Evolutionary conservation across 2,113 vertebrate species (phyloP), one percentile per base, ranked within the genome.

Genomic region (Agapornis roseicollis): DNA sequence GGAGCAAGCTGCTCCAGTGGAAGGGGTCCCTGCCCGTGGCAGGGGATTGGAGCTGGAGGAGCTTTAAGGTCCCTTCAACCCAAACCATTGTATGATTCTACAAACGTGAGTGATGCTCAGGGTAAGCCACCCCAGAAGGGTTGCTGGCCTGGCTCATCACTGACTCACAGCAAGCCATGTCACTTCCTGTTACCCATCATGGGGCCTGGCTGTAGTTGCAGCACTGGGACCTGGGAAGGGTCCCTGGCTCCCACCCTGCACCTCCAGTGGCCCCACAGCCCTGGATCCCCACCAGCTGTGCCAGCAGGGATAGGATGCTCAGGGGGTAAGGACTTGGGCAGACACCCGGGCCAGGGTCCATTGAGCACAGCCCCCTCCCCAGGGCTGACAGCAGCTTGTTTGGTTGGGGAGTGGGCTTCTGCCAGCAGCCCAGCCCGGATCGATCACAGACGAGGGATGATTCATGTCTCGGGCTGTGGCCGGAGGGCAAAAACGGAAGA

Each of bases 391-490:
- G 82, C 1, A 1, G 52, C 28, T 49, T 39, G 41, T 3, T n/a
- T 63, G 55, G 28, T 4, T 60, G 87, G 16, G 65, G 85, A 93
- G 35, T 68, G 89, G 92, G 89, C 4, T 7, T 69, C 88, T 90
- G 85, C 50, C 58, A n/a, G 92, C 85, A 81, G 72, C 80, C 46
- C 9, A 16, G 61, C 46, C 29, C 29, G 3, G 76, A 88, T 95
- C 60, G 25, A 88, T 90, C 15, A 35, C 63, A 88, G 50, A 49
- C 4, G 2, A 68, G 79, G 80, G 68, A 93, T 89, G 91, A 94
- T 93, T 94, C 96, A 94, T 70, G 79, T 88, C 81, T 93, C 89
- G 68, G 81, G 84, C 92, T 92, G 68, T 73, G 95, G 94, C 95
- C 82, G 5, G 79, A 91, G 94, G 95, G 95, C 82, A 80, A 49